phyloP scores from a whole-genome alignment of 2,888 invertebrate genomes.

The Drosophila recens region DNA sequence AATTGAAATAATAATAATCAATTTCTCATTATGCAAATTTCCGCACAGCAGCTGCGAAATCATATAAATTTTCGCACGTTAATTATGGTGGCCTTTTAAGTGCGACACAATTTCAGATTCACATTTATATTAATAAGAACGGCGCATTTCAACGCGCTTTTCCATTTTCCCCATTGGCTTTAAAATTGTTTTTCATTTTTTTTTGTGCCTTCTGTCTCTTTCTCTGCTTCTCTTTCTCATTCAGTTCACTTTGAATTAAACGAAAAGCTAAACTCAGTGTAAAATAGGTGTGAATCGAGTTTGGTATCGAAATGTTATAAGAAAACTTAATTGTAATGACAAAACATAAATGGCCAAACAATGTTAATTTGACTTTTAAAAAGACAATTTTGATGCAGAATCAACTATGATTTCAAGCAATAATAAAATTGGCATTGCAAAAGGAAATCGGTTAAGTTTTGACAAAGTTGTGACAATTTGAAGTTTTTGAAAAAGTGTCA shows the following conservation, averaged over 20 bases:
- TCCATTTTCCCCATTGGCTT: slow-evolving; percentile 9
- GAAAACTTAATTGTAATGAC: too few relatives aligned
- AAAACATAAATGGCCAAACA: too few relatives aligned
- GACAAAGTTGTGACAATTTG: too few relatives aligned
- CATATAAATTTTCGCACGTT: slow-evolving; percentile 70
- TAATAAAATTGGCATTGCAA: too few relatives aligned
- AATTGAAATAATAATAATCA: slow-evolving; percentile 61
- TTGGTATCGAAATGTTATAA: too few relatives aligned
- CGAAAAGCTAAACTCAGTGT: neutral
- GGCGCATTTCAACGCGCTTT: slow-evolving; percentile 8
- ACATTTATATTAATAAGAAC: slow-evolving; percentile 20
- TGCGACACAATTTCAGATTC: slow-evolving; percentile 47
- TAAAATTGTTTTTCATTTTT: slow-evolving; percentile 9
- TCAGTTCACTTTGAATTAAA: neutral
- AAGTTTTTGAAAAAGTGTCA: too few relatives aligned
- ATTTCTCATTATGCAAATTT: slow-evolving; percentile 74
- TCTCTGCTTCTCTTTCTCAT: neutral
- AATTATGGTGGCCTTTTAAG: slow-evolving; percentile 56
- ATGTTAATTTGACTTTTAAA: too few relatives aligned
- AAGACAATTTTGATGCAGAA: too few relatives aligned
- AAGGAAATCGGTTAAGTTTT: too few relatives aligned
- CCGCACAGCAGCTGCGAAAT: slow-evolving; percentile 53
- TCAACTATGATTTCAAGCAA: too few relatives aligned
- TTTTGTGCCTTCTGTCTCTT: neutral
- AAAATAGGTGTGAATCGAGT: neutral